phyloP scores from a whole-genome alignment of 2,888 invertebrate species.

The Rhimphoctona megacephalus region DNA sequence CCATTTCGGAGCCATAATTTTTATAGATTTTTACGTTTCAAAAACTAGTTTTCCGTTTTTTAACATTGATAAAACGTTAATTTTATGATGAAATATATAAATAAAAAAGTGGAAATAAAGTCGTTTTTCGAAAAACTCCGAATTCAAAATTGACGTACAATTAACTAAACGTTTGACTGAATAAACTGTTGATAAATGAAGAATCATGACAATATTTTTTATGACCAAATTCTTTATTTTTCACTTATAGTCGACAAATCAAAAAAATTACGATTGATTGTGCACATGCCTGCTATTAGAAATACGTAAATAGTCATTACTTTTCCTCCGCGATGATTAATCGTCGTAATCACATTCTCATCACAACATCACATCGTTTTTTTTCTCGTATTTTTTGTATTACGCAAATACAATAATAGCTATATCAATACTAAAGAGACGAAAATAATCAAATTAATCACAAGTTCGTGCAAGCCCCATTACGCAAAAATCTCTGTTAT shows the following conservation, averaged over 20 bases:
- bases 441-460: constrained; percentile 43
- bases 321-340: constrained; percentile 56
- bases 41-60: neutral
- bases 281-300: constrained; percentile 70
- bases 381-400: constrained; percentile 31
- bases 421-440: constrained; percentile 45
- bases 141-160: neutral
- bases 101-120: neutral
- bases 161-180: neutral
- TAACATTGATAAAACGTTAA: neutral
- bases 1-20: too few species aligned
- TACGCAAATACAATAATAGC: constrained; percentile 41
- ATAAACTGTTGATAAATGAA: neutral
- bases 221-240: constrained; percentile 64
- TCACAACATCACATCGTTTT: constrained; percentile 44
- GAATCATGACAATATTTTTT: constrained; percentile 30
- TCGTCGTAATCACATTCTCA: constrained; percentile 40
- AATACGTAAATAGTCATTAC: constrained; percentile 71
- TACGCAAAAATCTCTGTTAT: constrained; percentile 34
- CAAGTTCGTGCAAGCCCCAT: constrained; percentile 35
- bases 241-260: constrained; percentile 59
- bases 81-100: neutral
- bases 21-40: too few species aligned
- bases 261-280: constrained; percentile 75
- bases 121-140: neutral